Percentiles rank a stretch among this genome's conserved stretches.
Evolutionary conservation across 2,888 invertebrate species (phyloP).

Genomic region (Esperia sulphurella): DNA sequence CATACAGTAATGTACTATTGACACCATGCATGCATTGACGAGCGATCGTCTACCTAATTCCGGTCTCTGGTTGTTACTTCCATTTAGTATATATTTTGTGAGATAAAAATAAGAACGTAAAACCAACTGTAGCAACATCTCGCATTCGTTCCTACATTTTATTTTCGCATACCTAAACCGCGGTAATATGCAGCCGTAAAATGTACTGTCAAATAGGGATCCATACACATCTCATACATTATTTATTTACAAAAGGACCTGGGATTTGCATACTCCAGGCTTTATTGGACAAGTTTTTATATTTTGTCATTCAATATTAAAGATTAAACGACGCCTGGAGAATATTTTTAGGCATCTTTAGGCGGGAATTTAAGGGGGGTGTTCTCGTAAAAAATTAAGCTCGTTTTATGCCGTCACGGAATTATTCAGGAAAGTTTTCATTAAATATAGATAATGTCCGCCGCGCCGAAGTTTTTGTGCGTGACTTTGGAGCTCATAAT

Average conservation of each 20-base stretch:
- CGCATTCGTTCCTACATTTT: conserved; percentile 2
- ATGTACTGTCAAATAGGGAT: conserved; percentile 11
- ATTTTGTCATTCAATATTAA: conserved; percentile 64
- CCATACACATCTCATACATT: conserved; percentile 44
- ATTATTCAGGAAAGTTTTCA: conserved; percentile 38
- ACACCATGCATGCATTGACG: too few relatives aligned
- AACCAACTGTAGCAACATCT: background rate
- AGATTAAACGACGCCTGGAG: conserved; percentile 35
- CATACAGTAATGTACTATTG: too few relatives aligned
- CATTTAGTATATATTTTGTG: background rate
- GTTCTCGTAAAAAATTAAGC: conserved; percentile 34
- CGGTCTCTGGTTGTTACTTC: background rate
- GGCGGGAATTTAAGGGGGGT: conserved; percentile 20
- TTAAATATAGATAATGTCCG: conserved; percentile 35
- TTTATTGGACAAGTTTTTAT: conserved; percentile 66
- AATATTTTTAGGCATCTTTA: conserved; percentile 35
- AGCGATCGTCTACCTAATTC: too few relatives aligned
- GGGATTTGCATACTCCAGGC: conserved; percentile 57
- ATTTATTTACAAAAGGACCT: conserved; percentile 50
- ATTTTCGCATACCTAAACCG: conserved; percentile 6
- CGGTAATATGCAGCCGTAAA: conserved; percentile 1
- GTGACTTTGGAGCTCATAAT: background rate
- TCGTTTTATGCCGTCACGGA: conserved; percentile 22
- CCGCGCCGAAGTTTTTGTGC: conserved; percentile 7
- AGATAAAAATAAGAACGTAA: background rate